Evolutionary conservation across 2,797 vertebrate genomes (phyloP), one percentile per base, ranked within the genome.

Genomic region (Manis javanica): DNA sequence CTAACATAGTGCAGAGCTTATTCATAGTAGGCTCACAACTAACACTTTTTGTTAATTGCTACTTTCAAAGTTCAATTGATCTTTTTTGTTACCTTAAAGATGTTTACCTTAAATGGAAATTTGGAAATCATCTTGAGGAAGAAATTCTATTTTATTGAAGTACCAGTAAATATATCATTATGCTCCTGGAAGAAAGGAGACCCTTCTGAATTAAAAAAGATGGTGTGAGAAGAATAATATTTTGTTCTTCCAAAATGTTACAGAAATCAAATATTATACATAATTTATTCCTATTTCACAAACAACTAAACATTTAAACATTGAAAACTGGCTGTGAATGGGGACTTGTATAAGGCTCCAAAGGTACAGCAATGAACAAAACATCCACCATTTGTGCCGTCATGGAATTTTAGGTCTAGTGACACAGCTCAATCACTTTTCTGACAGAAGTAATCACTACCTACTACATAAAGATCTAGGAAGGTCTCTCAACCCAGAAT

Each of bases 201-300:
- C 19, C 51, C 18, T 92, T 87, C 31, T 91, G 31, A 87, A 64
- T 96, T 61, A 68, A 74, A 92, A 92, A 96, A 90, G 2, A 90
- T 46, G 51, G 57, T 79, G 24, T 69, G 55, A 95, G 23, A 81
- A 81, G 18, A 78, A 57, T 68, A 83, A 77, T 77, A 94, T 77
- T 86, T 66, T 61, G 66, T 57, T 75, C 39, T 95, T 82, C n/a
- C 34, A 68, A 12, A 69, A 82, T 85, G 23, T 85, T 81, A 93
- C 9, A 87, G 59, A 79, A 92, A 92, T 74, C 34, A 88, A 87
- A 75, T 81, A 63, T 29, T 88, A 55, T n/a, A 42, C 79, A 31
- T 83, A 87, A 92, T n/a, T 81, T 29, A 68, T 88, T 83, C n/a
- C 24, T 94, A 59, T 92, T 93, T 49, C 23, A 53, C 31, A 91